These are phyloP conservation scores for Pelvicachromis taeniatus DNA, from an alignment of 2,113 vertebrate genomes.

Conservation along the genomic window DNA sequence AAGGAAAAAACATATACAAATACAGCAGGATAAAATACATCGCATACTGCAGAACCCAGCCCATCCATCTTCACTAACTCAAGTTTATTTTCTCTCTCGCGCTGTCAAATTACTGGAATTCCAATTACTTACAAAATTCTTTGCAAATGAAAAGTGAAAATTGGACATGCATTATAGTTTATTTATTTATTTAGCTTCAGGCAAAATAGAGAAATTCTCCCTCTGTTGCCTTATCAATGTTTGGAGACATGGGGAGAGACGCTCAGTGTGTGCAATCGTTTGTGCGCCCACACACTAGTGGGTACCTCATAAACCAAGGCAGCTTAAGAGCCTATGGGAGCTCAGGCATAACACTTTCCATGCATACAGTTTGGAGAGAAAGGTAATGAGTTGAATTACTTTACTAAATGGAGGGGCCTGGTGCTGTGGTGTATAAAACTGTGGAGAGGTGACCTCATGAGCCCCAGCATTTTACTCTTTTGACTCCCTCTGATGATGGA, in stretches of 20 bases:
- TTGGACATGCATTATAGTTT: not conserved
- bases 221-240: slow-evolving; percentile 10
- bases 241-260: slow-evolving; percentile 3
- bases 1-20: not conserved
- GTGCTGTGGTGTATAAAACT: slow-evolving; percentile 36
- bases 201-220: slow-evolving; percentile 25
- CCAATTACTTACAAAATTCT: slow-evolving; percentile 8
- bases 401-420: slow-evolving; percentile 46
- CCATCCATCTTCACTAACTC: not conserved
- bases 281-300: slow-evolving; percentile 2
- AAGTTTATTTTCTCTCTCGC: not conserved
- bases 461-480: not conserved
- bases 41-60: not conserved
- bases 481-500: not conserved
- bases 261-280: not conserved
- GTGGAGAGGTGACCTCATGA: slow-evolving; percentile 11
- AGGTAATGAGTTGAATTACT: slow-evolving; percentile 54
- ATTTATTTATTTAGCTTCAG: not conserved
- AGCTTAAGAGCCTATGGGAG: slow-evolving; percentile 17
- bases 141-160: slow-evolving; percentile 34
- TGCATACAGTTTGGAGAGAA: slow-evolving; percentile 19
- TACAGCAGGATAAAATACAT: not conserved
- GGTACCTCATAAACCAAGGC: slow-evolving; percentile 23
- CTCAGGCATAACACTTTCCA: slow-evolving; percentile 38
- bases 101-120: not conserved